Conservation (phyloP, 2,797 vertebrate species). For the Sphaeramia orbicularis region DNA sequence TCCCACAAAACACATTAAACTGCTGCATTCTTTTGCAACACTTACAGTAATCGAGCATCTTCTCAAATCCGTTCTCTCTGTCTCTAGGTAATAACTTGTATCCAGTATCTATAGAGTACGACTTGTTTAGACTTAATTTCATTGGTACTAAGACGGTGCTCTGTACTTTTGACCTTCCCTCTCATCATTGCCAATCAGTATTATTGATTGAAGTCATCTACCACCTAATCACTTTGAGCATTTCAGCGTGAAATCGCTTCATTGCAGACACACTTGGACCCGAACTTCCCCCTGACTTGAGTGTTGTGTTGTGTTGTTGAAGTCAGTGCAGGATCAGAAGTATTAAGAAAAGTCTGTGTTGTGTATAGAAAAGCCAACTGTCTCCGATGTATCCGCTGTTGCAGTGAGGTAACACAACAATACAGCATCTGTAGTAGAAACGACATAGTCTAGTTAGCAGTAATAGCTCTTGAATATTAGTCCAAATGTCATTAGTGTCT, state of each 20-base stretch:
- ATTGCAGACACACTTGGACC: conserved; percentile 46
- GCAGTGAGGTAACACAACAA: conserved; percentile 26
- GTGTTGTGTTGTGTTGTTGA: conserved; percentile 53
- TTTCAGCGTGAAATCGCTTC: conserved; percentile 46
- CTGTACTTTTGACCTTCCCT: conserved; percentile 23
- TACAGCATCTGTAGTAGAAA: conserved; percentile 31
- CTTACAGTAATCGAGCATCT: neutral
- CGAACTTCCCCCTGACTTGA: conserved; percentile 24
- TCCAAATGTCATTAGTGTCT: conserved; percentile 36
- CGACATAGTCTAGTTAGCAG: conserved; percentile 43
- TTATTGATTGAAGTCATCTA: conserved; percentile 56
- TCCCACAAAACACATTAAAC: neutral
- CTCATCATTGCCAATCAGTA: conserved; percentile 44
- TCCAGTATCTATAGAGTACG: neutral
- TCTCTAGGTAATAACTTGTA: conserved; percentile 24
- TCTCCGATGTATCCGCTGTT: conserved; percentile 20
- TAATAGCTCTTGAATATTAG: conserved; percentile 41
- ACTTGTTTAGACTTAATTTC: conserved; percentile 4
- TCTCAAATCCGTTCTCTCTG: conserved; percentile 26
- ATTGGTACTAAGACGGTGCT: conserved; percentile 9
- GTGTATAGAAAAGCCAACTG: conserved; percentile 18
- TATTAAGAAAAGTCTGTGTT: conserved; percentile 41
- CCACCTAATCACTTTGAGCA: conserved; percentile 37
- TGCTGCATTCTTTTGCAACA: neutral
- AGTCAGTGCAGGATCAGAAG: conserved; percentile 34